A percentile compares a stretch with the other conserved stretches of the same genome.
Evolutionary conservation across 2,113 vertebrate genomes (phyloP).

Genomic region (Felis catus): F.catus_Fca126_mat1.0 CM031421.1:66538501-66539000

Average conservation of each 20-base stretch:
- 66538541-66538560: too few relatives aligned
- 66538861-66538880: constrained; percentile 58
- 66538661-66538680: not conserved
- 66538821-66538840: not conserved
- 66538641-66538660: not conserved
- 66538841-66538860: constrained; percentile 59
- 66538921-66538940: constrained; percentile 20
- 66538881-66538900: constrained; percentile 46
- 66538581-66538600: too few relatives aligned
- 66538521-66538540: too few relatives aligned
- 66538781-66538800: not conserved
- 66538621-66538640: not conserved
- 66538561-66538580: too few relatives aligned
- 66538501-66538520: too few relatives aligned
- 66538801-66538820: not conserved
- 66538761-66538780: constrained; percentile 1
- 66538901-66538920: constrained; percentile 40
- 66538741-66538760: constrained; percentile 39
- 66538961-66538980: constrained; percentile 61
- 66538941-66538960: constrained; percentile 27
- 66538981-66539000: constrained; percentile 49
- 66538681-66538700: not conserved
- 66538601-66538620: too few relatives aligned
- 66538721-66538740: constrained; percentile 62
- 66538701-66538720: constrained; percentile 51